Conservation (phyloP, 2,888 invertebrate species). For the Pteria penguin region DNA sequence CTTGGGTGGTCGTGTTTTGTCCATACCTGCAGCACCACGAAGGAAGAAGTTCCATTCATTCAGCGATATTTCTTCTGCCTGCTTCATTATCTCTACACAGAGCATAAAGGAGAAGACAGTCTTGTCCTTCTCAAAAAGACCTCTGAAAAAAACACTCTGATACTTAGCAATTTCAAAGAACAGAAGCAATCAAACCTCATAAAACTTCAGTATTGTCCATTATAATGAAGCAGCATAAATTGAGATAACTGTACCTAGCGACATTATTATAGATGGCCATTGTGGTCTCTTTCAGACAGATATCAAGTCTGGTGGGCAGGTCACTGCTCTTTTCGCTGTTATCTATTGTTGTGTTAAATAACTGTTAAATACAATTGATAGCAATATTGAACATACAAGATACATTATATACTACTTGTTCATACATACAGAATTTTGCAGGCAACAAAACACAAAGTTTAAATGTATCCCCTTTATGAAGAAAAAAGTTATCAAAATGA, state of each 20-base stretch:
- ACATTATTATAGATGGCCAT: constrained; percentile 79
- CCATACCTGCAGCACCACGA: constrained; percentile 83
- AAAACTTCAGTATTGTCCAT: too few relatives aligned
- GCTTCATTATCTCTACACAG: constrained; percentile 87
- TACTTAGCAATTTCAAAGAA: too few relatives aligned
- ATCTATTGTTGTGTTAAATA: constrained; percentile 79
- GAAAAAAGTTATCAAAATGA: too few relatives aligned
- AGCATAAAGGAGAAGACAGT: constrained; percentile 84
- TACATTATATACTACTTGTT: background rate
- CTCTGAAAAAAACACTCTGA: constrained; percentile 71
- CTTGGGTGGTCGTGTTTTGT: constrained; percentile 73
- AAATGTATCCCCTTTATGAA: too few relatives aligned
- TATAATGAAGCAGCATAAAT: too few relatives aligned
- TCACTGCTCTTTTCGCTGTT: constrained; percentile 75
- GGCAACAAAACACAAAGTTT: too few relatives aligned
- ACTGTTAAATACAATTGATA: constrained; percentile 55
- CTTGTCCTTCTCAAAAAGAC: constrained; percentile 81
- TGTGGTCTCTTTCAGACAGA: constrained; percentile 77
- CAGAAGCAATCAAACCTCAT: too few relatives aligned
- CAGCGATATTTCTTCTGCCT: constrained; percentile 83
- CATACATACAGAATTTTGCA: too few relatives aligned
- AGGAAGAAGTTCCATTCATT: constrained; percentile 90
- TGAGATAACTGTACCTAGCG: constrained; percentile 78
- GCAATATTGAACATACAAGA: background rate
- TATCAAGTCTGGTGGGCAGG: constrained; percentile 73